A percentile compares a stretch with the other conserved stretches of the same genome.
Conservation (phyloP, 2,888 invertebrate species). For the Drosophila tanythrix region DNA sequence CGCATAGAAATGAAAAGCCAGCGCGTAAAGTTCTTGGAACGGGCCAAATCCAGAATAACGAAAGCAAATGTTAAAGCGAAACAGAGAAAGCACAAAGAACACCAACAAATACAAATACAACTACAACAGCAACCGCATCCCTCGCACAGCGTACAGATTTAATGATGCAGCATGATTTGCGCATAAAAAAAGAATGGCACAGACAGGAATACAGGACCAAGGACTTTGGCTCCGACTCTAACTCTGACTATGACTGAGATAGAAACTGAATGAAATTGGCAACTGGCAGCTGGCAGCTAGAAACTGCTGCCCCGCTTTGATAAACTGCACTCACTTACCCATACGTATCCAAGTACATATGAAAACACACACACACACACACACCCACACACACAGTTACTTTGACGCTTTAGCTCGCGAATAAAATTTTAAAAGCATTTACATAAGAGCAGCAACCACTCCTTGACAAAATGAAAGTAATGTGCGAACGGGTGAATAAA, state of each 20-base stretch:
- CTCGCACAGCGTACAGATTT: conserved; percentile 68
- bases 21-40: conserved; percentile 27
- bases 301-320: conserved; percentile 68
- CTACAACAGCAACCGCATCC: conserved; percentile 41
- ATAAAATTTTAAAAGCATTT: conserved; percentile 63
- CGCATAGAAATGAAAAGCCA: conserved; percentile 63
- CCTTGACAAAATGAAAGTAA: conserved; percentile 53
- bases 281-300: conserved; percentile 24
- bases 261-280: conserved; percentile 58
- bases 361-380: conserved; percentile 7
- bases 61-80: conserved; percentile 69
- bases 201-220: conserved; percentile 31
- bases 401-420: conserved; percentile 46
- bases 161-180: conserved; percentile 82
- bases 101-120: background rate
- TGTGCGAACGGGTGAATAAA: conserved; percentile 64
- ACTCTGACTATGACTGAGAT: conserved; percentile 24
- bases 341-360: conserved; percentile 13
- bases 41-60: conserved; percentile 52
- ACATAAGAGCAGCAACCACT: conserved; percentile 28
- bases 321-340: conserved; percentile 61
- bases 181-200: conserved; percentile 67
- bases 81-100: conserved; percentile 22
- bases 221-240: conserved; percentile 7
- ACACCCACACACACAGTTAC: conserved; percentile 6